These are phyloP conservation scores for Tyrannus savana DNA, from an alignment of 2,113 vertebrate species.

Conservation along the genomic window DNA sequence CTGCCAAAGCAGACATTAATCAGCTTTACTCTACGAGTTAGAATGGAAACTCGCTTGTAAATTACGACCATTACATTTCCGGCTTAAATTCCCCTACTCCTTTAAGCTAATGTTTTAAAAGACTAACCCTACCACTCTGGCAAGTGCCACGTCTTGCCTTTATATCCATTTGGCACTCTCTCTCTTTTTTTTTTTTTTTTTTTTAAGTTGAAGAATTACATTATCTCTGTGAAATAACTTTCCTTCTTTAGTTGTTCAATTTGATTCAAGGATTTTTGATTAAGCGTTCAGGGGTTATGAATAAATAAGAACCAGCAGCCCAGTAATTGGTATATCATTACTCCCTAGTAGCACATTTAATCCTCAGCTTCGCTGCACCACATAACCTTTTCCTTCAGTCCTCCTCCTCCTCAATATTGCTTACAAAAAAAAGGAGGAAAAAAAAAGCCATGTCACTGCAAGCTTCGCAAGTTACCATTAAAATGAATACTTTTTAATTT, in stretches of 20 bases:
- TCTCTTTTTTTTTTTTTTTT: not conserved
- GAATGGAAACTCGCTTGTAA: conserved; percentile 1
- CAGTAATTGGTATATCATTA: conserved; percentile 73
- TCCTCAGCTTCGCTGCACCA: conserved; percentile 75
- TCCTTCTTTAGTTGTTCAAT: conserved; percentile 75
- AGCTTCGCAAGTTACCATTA: conserved; percentile 87
- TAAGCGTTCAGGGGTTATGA: conserved; percentile 75
- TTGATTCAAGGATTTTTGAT: conserved; percentile 78
- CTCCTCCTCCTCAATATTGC: conserved; percentile 53
- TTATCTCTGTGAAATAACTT: conserved; percentile 73
- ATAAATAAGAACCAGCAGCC: conserved; percentile 76
- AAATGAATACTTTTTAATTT: conserved; percentile 99
- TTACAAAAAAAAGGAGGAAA: not conserved
- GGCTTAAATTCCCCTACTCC: not conserved
- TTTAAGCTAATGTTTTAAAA: conserved; percentile 57
- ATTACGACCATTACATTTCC: conserved; percentile 21
- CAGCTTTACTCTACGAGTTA: not conserved
- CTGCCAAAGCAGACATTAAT: conserved; percentile 43
- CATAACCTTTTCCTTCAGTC: conserved; percentile 75
- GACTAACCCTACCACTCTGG: not conserved
- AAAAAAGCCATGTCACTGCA: conserved; percentile 77
- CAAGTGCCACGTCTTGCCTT: not conserved
- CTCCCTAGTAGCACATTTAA: conserved; percentile 75
- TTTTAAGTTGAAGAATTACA: conserved; percentile 50
- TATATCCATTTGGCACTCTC: conserved; percentile 5